Conservation (phyloP, 2,888 invertebrate genomes). For the Pristionchus entomophagus region DNA sequence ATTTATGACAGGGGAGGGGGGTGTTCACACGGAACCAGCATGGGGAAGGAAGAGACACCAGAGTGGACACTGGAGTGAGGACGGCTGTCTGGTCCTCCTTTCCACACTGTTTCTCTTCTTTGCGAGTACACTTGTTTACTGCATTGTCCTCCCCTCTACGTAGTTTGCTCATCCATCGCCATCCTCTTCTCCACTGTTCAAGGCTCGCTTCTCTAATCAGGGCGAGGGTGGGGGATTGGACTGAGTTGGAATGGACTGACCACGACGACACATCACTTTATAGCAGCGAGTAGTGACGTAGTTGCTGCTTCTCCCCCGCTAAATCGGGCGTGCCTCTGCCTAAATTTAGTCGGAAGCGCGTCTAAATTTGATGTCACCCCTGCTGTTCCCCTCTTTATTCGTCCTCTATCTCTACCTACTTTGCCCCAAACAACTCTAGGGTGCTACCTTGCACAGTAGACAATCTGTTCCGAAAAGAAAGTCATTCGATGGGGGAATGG, state of each 20-base stretch:
- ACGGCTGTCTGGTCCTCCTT: neutral
- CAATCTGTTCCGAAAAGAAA: neutral
- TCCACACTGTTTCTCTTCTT: neutral
- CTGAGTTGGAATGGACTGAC: neutral
- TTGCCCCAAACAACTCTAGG: too few relatives aligned
- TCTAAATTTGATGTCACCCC: neutral
- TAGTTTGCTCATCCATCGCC: neutral
- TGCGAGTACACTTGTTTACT: neutral
- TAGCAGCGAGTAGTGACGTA: conserved; percentile 30
- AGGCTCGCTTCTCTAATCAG: neutral
- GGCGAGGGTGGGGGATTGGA: neutral
- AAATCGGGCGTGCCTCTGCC: neutral
- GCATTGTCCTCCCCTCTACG: neutral
- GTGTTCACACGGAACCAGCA: conserved; percentile 32
- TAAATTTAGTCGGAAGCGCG: conserved; percentile 19
- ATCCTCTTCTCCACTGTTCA: neutral
- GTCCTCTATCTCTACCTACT: too few relatives aligned
- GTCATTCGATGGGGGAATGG: neutral
- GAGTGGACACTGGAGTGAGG: neutral
- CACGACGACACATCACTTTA: conserved; percentile 40
- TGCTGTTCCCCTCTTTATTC: neutral
- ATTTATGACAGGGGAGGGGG: neutral
- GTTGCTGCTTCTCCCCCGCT: conserved; percentile 6
- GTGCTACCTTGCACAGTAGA: too few relatives aligned
- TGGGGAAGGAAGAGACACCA: conserved; percentile 1